Evolutionary conservation across 2,113 vertebrate genomes (phyloP).

Genomic region (Marcusenius ussheri): DNA sequence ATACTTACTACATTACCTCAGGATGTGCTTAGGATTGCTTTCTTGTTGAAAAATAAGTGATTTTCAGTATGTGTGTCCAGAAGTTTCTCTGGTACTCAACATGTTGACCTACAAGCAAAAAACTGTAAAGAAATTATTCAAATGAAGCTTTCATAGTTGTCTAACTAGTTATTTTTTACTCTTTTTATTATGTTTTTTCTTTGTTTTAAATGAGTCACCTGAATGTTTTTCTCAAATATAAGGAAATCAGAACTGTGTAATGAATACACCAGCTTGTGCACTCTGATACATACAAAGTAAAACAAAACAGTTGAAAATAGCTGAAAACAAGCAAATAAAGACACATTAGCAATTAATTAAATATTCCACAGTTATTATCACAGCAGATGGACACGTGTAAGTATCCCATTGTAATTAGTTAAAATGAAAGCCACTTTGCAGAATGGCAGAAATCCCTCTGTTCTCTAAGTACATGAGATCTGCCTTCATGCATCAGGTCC

Average conservation of each 20-base stretch:
- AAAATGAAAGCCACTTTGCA: neutral
- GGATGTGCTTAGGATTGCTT: neutral
- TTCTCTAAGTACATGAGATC: neutral
- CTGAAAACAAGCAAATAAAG: neutral
- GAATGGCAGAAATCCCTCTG: neutral
- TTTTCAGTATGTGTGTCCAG: neutral
- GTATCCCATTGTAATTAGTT: neutral
- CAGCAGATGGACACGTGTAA: neutral
- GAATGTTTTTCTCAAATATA: neutral
- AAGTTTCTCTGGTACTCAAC: neutral
- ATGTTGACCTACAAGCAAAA: neutral
- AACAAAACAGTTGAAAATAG: neutral
- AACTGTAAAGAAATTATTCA: neutral
- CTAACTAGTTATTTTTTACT: neutral
- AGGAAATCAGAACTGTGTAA: neutral
- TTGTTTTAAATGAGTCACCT: neutral
- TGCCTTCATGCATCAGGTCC: neutral
- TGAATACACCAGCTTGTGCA: neutral
- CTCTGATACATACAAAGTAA: neutral
- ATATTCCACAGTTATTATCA: neutral
- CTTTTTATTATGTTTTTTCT: neutral
- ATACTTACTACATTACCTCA: neutral
- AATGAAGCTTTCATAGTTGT: neutral
- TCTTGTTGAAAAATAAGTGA: neutral
- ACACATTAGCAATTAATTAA: neutral